Evolutionary conservation across 1,140 invertebrate genomes (phyloP).

Genomic region (Hyposmocoma kahamanoa): DNA sequence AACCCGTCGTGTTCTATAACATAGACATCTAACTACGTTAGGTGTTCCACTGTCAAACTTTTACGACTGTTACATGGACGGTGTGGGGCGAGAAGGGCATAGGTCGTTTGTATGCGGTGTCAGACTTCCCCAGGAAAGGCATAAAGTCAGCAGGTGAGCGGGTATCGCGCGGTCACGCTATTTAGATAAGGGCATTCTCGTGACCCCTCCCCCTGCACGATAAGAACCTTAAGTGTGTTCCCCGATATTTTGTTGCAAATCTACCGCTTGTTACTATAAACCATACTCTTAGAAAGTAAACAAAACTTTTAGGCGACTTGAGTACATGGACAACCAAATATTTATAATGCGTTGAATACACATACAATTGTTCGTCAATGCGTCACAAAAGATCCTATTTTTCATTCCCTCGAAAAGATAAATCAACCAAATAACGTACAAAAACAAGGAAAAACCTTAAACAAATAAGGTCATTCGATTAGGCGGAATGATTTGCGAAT

Average conservation of each 20-base stretch:
- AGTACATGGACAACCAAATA: neutral
- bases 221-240: conserved; percentile 24
- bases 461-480: conserved; percentile 61
- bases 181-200: conserved; percentile 49
- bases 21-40: conserved; percentile 9
- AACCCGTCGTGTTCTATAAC: conserved; percentile 15
- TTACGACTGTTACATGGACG: conserved; percentile 33
- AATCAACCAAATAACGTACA: conserved; percentile 11
- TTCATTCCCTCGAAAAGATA: conserved; percentile 4
- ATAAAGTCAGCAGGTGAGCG: conserved; percentile 52
- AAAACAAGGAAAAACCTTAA: conserved; percentile 37
- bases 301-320: too few species aligned
- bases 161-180: conserved; percentile 42
- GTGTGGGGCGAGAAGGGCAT: conserved; percentile 24
- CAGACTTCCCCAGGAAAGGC: conserved; percentile 41
- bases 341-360: neutral
- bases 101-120: conserved; percentile 47
- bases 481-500: conserved; percentile 64
- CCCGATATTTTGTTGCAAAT: conserved; percentile 19
- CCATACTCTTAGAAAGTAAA: neutral
- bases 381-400: too few species aligned
- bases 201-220: conserved; percentile 31
- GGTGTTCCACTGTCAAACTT: conserved; percentile 29
- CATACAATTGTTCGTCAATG: too few species aligned
- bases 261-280: neutral